Conservation (phyloP, 2,888 invertebrate genomes). For the Willowsia nigromaculata region DNA sequence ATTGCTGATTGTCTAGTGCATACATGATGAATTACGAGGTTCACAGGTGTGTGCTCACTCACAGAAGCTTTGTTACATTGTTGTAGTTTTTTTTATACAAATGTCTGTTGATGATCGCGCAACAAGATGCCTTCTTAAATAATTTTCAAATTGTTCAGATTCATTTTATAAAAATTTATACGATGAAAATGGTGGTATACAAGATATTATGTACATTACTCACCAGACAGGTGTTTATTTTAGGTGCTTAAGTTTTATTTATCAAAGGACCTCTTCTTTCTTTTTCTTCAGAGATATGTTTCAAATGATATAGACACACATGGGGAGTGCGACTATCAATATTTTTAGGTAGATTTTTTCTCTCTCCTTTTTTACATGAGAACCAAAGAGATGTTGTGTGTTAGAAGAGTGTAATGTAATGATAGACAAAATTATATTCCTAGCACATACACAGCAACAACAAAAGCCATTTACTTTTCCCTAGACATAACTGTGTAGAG, state of each 20-base stretch:
- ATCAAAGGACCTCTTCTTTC: constrained; percentile 27
- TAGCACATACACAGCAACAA: neutral
- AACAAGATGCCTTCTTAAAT: neutral
- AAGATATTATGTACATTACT: neutral
- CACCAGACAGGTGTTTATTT: neutral
- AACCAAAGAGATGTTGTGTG: neutral
- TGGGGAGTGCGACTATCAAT: neutral
- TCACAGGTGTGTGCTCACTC: neutral
- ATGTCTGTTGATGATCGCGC: neutral
- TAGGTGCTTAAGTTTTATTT: neutral
- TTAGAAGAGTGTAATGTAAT: neutral
- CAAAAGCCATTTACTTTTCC: neutral
- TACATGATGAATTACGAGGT: neutral
- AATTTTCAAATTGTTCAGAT: neutral
- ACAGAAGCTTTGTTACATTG: neutral
- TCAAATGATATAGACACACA: neutral
- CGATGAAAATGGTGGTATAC: constrained; percentile 5
- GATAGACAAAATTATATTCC: neutral
- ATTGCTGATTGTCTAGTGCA: neutral
- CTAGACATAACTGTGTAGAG: neutral
- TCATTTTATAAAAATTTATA: constrained; percentile 1
- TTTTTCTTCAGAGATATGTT: neutral
- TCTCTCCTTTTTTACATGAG: neutral
- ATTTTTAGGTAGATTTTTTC: neutral
- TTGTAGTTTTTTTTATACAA: constrained; percentile 2